A percentile compares a stretch with the other conserved stretches of the same genome.
phyloP scores from a whole-genome alignment of 2,797 vertebrate genomes.

The Coluber constrictor region DNA sequence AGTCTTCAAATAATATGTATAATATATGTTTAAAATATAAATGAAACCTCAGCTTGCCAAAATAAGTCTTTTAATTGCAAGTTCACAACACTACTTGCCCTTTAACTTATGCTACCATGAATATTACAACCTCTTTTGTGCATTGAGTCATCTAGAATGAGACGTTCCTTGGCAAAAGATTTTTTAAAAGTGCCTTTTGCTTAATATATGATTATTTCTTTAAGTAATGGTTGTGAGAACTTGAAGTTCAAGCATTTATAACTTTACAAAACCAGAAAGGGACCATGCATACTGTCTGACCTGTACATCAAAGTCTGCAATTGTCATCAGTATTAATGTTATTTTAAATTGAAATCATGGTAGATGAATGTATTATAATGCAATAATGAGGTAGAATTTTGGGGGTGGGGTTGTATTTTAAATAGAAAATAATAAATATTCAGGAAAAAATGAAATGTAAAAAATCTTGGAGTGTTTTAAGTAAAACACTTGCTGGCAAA shows the following conservation, averaged over 20 bases:
- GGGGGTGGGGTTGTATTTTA: not conserved
- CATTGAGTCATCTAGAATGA: constrained; percentile 59
- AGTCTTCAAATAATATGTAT: constrained; percentile 41
- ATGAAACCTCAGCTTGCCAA: constrained; percentile 31
- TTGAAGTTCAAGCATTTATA: constrained; percentile 17
- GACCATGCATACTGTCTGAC: constrained; percentile 20
- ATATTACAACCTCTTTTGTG: constrained; percentile 63
- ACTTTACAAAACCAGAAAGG: constrained; percentile 10
- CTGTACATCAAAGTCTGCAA: constrained; percentile 3
- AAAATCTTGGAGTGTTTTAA: constrained; percentile 10
- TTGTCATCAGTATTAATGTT: not conserved
- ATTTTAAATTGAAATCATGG: not conserved
- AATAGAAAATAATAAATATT: not conserved
- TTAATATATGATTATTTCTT: constrained; percentile 52
- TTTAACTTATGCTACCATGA: constrained; percentile 63
- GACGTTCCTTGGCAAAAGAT: constrained; percentile 57
- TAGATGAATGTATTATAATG: constrained; percentile 12
- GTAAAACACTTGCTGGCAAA: constrained; percentile 20
- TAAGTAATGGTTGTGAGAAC: constrained; percentile 12
- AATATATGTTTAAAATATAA: constrained; percentile 24
- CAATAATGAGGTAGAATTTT: not conserved
- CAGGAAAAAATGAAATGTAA: constrained; percentile 12
- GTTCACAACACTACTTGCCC: constrained; percentile 48
- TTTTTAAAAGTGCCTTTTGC: constrained; percentile 64
- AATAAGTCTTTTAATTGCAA: constrained; percentile 49